Base-by-base conservation (phyloP, 2,797 vertebrate genomes). In the Thripadectes ignobilis region DNA sequence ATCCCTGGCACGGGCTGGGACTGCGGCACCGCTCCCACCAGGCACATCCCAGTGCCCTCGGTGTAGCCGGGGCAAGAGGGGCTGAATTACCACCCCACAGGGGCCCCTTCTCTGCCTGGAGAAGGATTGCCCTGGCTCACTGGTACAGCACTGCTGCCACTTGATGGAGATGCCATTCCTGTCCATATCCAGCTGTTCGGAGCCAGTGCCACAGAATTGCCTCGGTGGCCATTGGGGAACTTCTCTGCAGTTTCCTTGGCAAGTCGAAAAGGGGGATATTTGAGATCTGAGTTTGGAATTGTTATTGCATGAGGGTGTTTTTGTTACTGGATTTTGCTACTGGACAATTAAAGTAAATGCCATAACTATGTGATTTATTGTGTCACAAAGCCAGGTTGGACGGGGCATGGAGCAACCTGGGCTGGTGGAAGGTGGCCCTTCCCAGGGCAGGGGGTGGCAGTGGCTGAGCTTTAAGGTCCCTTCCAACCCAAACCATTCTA, bases 21-120 rank as follows among this genome's bases (percentile, higher is more conserved):
- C 96, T 98, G 97, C 29, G 98, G 99, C 91, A 98, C 98, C 51
- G 98, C 98, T 13, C 98, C 98, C 0, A 97, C 98, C 74, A 98
- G 98, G 92, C 99, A 98, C 96, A 99, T 99, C 13, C 99, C 99
- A 2, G 96, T 99, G 55, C 99, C 99, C 71, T 99, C 99, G 0
- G 98, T 99, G 49, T 99, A 95, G 98, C 85, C 36, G 3, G 1
- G 22, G 34, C 73, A 10, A 13, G 34, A 36, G 17, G 27, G 29
- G 26, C 32, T 30, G 49, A 6, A 20, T 32, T 16, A 1, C 32
- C 32, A 2, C 15, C 21, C 68, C 69, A 24, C 16, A 27, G 78
- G 59, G 23, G 54, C 27, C 20, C 72, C 45, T 26, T 38, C 57
- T 48, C 29, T 65, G 65, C 4, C 0, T 8, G 51, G 26, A 39